A percentile compares a stretch with the other conserved stretches of the same genome.
These are phyloP conservation scores for Cydia pomonella DNA, from an alignment of 1,140 invertebrate species.

Conservation along the genomic window DNA sequence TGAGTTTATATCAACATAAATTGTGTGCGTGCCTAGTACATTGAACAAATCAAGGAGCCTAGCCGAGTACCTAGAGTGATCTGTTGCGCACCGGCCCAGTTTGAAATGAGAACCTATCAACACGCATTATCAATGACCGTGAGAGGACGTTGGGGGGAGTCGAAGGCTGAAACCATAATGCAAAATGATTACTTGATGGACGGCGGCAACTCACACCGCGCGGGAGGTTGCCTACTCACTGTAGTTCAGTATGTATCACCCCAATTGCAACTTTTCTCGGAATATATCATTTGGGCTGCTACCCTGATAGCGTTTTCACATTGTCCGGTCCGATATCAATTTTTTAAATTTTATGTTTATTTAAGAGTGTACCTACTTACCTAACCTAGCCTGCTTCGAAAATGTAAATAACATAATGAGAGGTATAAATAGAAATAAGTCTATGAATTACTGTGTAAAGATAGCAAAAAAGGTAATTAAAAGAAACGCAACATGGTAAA, in stretches of 20 bases:
- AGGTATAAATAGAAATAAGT: too few relatives aligned
- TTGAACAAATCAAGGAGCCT: neutral
- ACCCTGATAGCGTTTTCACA: too few relatives aligned
- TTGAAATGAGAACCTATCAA: constrained; percentile 30
- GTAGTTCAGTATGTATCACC: neutral
- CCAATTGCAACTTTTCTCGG: neutral
- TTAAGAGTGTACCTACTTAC: too few relatives aligned
- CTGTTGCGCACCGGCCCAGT: constrained; percentile 19
- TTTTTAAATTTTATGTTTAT: too few relatives aligned
- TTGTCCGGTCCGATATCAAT: too few relatives aligned
- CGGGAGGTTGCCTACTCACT: neutral
- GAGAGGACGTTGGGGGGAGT: constrained; percentile 24
- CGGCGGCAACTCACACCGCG: constrained; percentile 8
- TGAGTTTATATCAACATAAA: neutral
- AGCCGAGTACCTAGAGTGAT: constrained; percentile 1
- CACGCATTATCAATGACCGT: constrained; percentile 30
- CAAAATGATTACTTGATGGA: constrained; percentile 32
- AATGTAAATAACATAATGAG: too few relatives aligned
- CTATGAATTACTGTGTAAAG: too few relatives aligned
- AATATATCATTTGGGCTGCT: too few relatives aligned
- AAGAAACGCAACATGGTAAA: too few relatives aligned
- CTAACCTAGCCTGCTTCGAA: too few relatives aligned
- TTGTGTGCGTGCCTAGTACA: neutral
- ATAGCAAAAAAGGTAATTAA: too few relatives aligned
- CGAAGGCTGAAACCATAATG: constrained; percentile 32